phyloP scores from a whole-genome alignment of 1,140 invertebrate species.

The Procambarus clarkii region DNA sequence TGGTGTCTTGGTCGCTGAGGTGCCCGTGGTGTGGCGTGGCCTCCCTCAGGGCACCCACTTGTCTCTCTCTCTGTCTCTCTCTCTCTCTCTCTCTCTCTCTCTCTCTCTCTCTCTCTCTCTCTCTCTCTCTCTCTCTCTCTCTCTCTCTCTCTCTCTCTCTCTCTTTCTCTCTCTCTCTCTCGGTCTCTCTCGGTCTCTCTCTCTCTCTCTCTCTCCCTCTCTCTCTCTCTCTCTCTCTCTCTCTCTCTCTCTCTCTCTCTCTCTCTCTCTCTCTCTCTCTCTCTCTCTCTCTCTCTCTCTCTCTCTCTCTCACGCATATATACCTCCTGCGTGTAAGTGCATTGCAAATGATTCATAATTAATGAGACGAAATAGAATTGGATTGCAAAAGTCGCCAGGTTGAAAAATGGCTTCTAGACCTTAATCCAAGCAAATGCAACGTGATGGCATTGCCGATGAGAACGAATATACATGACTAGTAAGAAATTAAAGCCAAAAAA shows the following conservation, averaged over 20 bases:
- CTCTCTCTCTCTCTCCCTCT: not conserved
- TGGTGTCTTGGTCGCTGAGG: too few species aligned
- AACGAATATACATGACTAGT: too few species aligned
- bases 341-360: not conserved
- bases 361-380: too few species aligned
- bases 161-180: not conserved
- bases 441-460: too few species aligned
- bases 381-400: too few species aligned
- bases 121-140: slow-evolving; percentile 14
- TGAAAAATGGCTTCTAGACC: too few species aligned
- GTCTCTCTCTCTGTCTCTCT: too few species aligned
- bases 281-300: slow-evolving; percentile 22
- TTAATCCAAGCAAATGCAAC: too few species aligned
- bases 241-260: slow-evolving; percentile 20
- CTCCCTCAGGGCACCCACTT: too few species aligned
- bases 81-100: not conserved
- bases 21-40: too few species aligned
- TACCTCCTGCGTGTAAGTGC: not conserved
- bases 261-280: slow-evolving; percentile 1
- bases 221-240: not conserved
- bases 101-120: slow-evolving; percentile 14
- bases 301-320: not conserved
- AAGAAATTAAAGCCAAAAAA: too few species aligned
- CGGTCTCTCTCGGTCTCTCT: slow-evolving; percentile 23
- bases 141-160: slow-evolving; percentile 11